Percentiles rank a stretch among this genome's conserved stretches.
These are phyloP conservation scores for Catocala nupta DNA, from an alignment of 2,888 invertebrate genomes.

Conservation along the genomic window DNA sequence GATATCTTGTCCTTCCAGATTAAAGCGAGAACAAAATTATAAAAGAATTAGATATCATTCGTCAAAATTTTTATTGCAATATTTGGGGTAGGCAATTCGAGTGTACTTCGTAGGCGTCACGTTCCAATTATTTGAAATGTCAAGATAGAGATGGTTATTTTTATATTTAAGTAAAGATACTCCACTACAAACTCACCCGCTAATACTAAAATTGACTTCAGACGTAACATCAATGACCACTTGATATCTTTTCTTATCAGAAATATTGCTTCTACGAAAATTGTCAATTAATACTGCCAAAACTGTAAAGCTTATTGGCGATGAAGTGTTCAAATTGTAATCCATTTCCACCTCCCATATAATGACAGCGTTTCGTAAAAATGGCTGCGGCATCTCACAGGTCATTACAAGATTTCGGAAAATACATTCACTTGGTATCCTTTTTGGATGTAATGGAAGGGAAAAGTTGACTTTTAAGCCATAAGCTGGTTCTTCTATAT, in stretches of 20 bases:
- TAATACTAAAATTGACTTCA: slow-evolving; percentile 62
- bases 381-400: slow-evolving; percentile 71
- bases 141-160: no score
- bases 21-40: no score
- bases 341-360: slow-evolving; percentile 75
- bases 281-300: slow-evolving; percentile 65
- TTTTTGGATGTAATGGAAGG: slow-evolving; percentile 68
- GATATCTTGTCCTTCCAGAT: no score
- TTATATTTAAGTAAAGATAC: no score
- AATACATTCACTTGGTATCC: slow-evolving; percentile 71
- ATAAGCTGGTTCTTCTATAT: slow-evolving; percentile 76
- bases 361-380: slow-evolving; percentile 62
- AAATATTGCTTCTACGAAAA: slow-evolving; percentile 61
- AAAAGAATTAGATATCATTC: no score
- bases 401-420: slow-evolving; percentile 64
- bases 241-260: slow-evolving; percentile 52
- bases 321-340: slow-evolving; percentile 57
- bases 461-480: slow-evolving; percentile 68
- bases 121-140: no score
- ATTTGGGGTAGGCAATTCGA: no score
- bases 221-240: slow-evolving; percentile 61
- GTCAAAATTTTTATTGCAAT: no score
- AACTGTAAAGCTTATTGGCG: slow-evolving; percentile 56
- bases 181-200: slow-evolving; percentile 62
- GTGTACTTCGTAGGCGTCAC: no score